phyloP scores from a whole-genome alignment of 1,140 invertebrate genomes.

The Drosophila tristis region DNA sequence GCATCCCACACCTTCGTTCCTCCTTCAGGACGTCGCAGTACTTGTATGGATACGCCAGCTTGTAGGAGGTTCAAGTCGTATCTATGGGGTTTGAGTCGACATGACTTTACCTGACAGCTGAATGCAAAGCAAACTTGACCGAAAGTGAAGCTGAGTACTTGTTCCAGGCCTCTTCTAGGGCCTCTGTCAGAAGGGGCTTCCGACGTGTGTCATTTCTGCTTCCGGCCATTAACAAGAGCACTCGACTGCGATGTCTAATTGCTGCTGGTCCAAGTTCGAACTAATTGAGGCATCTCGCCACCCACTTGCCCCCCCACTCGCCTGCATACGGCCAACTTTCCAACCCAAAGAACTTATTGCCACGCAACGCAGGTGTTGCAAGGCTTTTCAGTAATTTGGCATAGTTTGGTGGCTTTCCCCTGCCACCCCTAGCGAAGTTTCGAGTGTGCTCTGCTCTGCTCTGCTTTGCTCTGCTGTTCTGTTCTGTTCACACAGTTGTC shows the following conservation, averaged over 20 bases:
- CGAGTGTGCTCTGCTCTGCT: conserved; percentile 5
- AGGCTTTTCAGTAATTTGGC: conserved; percentile 48
- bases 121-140: conserved; percentile 8
- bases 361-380: conserved; percentile 41
- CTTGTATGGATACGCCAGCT: conserved; percentile 24
- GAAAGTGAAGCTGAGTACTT: conserved; percentile 1
- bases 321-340: conserved; percentile 22
- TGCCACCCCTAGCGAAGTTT: conserved; percentile 22
- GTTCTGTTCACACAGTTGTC: conserved; percentile 47
- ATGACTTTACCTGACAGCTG: not conserved
- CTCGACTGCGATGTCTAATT: conserved; percentile 39
- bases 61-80: conserved; percentile 10
- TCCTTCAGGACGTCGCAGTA: not conserved
- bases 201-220: conserved; percentile 5
- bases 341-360: not conserved
- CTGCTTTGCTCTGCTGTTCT: too few species aligned
- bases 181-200: not conserved
- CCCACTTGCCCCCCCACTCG: conserved; percentile 1
- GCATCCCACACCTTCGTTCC: not conserved
- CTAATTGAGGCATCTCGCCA: conserved; percentile 45
- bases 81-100: not conserved
- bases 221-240: conserved; percentile 40
- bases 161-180: not conserved
- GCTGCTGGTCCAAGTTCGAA: conserved; percentile 46
- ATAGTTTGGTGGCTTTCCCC: conserved; percentile 49